Evolutionary conservation across 2,888 invertebrate species (phyloP).

Genomic region (Lepeophtheirus nordmannii): DNA sequence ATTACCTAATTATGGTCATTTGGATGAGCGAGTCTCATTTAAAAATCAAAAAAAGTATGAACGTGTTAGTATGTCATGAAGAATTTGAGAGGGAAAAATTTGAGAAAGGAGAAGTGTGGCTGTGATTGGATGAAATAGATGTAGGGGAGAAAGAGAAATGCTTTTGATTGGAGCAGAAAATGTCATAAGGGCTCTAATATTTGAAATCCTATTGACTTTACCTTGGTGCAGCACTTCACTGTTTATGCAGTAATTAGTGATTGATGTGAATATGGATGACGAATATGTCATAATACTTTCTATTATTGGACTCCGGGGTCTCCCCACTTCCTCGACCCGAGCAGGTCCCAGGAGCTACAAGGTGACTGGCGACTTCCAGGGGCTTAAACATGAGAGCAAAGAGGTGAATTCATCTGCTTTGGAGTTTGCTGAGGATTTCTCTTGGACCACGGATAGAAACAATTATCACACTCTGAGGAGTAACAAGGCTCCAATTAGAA

Average conservation of each 20-base stretch:
- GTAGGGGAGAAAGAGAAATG: too few species aligned
- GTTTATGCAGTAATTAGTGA: neutral
- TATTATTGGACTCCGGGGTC: neutral
- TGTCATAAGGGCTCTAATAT: too few species aligned
- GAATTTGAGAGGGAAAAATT: too few species aligned
- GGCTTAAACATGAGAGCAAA: neutral
- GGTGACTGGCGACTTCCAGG: neutral
- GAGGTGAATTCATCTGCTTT: neutral
- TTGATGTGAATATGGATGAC: neutral
- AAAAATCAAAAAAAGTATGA: too few species aligned
- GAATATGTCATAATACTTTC: neutral
- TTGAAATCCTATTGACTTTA: too few species aligned
- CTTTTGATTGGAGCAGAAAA: too few species aligned
- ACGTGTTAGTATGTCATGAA: too few species aligned
- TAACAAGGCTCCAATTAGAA: neutral
- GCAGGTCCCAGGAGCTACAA: neutral
- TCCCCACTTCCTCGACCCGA: neutral
- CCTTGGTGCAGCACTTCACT: neutral
- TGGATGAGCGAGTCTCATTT: too few species aligned
- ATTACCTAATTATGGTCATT: too few species aligned
- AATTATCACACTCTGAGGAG: neutral
- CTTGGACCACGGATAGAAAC: neutral
- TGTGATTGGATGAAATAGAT: too few species aligned
- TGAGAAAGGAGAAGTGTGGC: too few species aligned
- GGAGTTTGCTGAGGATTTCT: neutral